phyloP scores from a whole-genome alignment of 2,113 vertebrate species.

The Hippocampus comes region DNA sequence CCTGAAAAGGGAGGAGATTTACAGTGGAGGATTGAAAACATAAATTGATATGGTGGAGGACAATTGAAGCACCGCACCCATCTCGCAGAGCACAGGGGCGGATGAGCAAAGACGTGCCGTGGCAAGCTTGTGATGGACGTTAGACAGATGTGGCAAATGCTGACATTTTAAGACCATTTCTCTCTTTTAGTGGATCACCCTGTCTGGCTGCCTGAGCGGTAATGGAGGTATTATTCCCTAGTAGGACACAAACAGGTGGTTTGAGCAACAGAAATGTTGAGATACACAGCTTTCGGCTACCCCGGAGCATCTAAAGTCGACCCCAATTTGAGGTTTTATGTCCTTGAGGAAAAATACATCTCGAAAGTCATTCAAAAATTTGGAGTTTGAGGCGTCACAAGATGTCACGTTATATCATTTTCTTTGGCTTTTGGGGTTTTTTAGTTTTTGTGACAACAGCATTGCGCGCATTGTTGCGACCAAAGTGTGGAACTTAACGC shows the following conservation, averaged over 20 bases:
- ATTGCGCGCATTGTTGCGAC: too few relatives aligned
- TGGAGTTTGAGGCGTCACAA: too few relatives aligned
- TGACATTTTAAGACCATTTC: constrained; percentile 58
- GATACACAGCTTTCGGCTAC: neutral
- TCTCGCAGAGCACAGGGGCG: neutral
- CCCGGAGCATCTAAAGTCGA: too few relatives aligned
- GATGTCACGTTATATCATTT: too few relatives aligned
- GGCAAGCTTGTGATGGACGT: constrained; percentile 42
- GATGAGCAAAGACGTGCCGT: neutral
- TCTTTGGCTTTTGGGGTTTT: too few relatives aligned
- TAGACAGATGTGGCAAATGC: constrained; percentile 51
- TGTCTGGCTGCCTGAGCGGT: constrained; percentile 37
- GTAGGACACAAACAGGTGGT: constrained; percentile 36
- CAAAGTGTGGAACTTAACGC: too few relatives aligned
- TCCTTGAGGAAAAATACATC: too few relatives aligned
- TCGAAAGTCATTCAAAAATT: too few relatives aligned
- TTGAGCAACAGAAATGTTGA: constrained; percentile 19
- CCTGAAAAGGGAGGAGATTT: constrained; percentile 23
- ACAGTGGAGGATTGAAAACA: constrained; percentile 18
- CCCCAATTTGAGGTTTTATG: too few relatives aligned
- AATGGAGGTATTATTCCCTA: constrained; percentile 30
- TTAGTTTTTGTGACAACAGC: too few relatives aligned
- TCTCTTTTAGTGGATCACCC: constrained; percentile 36
- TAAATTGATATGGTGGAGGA: neutral
- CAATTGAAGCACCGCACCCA: neutral